A percentile compares a stretch with the other conserved stretches of the same genome.
Conservation (phyloP, 2,797 vertebrate genomes). For the Pipistrellus nathusii region DNA sequence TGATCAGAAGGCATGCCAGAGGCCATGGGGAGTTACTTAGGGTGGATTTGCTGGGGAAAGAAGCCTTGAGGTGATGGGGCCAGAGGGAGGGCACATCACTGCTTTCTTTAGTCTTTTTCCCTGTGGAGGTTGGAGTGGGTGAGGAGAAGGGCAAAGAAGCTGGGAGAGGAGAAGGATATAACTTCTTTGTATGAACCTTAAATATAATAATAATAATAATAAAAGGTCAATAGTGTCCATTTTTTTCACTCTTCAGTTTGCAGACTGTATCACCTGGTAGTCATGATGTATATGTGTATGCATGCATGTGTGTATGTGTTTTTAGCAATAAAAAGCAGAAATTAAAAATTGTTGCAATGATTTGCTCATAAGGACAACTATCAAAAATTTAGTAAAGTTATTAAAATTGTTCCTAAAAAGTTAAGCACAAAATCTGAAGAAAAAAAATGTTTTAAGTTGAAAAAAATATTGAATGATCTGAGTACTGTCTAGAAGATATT, state of each 20-base stretch:
- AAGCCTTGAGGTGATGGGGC: slow-evolving; percentile 71
- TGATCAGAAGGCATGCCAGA: slow-evolving; percentile 69
- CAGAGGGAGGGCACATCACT: slow-evolving; percentile 46
- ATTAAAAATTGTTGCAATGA: background rate
- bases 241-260: too few relatives aligned
- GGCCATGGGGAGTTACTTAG: slow-evolving; percentile 64
- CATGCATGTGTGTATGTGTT: background rate
- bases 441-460: slow-evolving; percentile 39
- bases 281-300: background rate
- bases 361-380: background rate
- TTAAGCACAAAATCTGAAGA: slow-evolving; percentile 73
- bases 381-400: slow-evolving; percentile 69
- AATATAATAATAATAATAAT: background rate
- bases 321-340: background rate
- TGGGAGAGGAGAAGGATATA: background rate
- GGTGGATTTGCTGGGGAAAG: slow-evolving; percentile 77
- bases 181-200: background rate
- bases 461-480: slow-evolving; percentile 66
- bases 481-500: background rate
- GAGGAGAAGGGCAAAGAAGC: background rate
- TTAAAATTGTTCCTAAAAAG: slow-evolving; percentile 75
- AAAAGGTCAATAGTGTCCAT: too few relatives aligned
- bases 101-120: background rate
- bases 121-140: too few relatives aligned
- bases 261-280: too few relatives aligned